Percentiles rank a stretch among this genome's conserved stretches.
Conservation (phyloP, 2,888 invertebrate genomes). For the Epinotia ramella region DNA sequence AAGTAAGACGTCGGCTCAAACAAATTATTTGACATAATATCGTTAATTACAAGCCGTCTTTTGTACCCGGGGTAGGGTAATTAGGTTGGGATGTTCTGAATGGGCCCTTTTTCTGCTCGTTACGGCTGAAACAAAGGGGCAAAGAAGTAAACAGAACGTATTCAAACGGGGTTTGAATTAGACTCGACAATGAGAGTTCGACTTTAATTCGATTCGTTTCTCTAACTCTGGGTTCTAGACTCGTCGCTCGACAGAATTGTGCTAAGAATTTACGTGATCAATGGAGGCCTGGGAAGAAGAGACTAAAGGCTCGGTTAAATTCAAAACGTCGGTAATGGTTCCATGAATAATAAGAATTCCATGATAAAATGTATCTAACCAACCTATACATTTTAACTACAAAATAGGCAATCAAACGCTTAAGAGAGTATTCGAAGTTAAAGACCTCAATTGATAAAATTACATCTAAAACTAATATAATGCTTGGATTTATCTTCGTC, state of each 20-base stretch:
- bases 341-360: too few species aligned
- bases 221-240: constrained; percentile 51
- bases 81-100: constrained; percentile 84
- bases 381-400: too few species aligned
- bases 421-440: too few species aligned
- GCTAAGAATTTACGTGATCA: constrained; percentile 28
- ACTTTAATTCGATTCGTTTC: constrained; percentile 62
- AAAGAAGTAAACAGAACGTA: constrained; percentile 81
- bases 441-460: too few species aligned
- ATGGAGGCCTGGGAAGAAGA: neutral
- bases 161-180: constrained; percentile 78
- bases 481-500: too few species aligned
- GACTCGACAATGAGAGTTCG: constrained; percentile 72
- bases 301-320: too few species aligned
- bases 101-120: constrained; percentile 84
- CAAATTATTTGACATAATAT: constrained; percentile 86
- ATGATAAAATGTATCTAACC: too few species aligned
- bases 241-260: constrained; percentile 5
- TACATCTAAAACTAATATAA: too few species aligned
- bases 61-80: constrained; percentile 80
- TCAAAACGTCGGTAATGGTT: too few species aligned
- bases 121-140: constrained; percentile 82
- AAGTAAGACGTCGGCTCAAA: constrained; percentile 81
- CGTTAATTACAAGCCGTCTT: constrained; percentile 84
- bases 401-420: too few species aligned